Base-by-base conservation (phyloP, 2,888 invertebrate species). In the Standfussiana lucernea region DNA sequence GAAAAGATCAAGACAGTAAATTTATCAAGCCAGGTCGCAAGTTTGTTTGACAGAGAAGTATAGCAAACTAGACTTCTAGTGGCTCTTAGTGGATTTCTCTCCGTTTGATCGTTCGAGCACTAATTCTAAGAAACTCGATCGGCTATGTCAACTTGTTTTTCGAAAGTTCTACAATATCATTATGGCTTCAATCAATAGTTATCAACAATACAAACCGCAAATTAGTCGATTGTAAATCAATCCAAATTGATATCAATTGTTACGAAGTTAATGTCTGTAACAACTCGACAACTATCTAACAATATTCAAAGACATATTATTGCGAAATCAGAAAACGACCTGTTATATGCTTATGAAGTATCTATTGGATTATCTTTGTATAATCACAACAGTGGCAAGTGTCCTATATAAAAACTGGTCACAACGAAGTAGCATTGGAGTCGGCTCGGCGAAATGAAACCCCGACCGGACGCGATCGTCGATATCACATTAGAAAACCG, bases 401-500 rank as follows among this genome's bases (percentile, higher is more conserved):
- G 88, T 86, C 86, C 88, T 84, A 89, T 88, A 86, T 88, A 89
- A 90, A 87, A 91, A 90, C 90, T 90, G 87, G 90, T 89, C 88
- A 90, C 86, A 85, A 80, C 85, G 83, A 80, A 83, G 89, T 86
- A 85, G 87, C 83, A 83, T 72, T 84, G 82, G 78, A 86, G 87
- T 84, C 75, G 79, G 82, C 83, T 88, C 88, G 84, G 91, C 86
- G 85, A 90, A 93, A 93, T 90, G 90, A 93, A 93, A 93, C 92
- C 90, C 86, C 86, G 88, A 89, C 92, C 93, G 92, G 93, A 93
- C 90, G 90, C 87, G 89, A 87, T 91, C 88, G 88, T 78, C 88
- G 93, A 93, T 93, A 94, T 91, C 93, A 91, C 92, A 91, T 94
- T 94, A 94, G 94, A 95, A 88, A 95, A 94, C 93, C 90, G 92